Evolutionary conservation across 2,113 vertebrate genomes (phyloP).

Genomic region (Notarius lentiginosus): DNA sequence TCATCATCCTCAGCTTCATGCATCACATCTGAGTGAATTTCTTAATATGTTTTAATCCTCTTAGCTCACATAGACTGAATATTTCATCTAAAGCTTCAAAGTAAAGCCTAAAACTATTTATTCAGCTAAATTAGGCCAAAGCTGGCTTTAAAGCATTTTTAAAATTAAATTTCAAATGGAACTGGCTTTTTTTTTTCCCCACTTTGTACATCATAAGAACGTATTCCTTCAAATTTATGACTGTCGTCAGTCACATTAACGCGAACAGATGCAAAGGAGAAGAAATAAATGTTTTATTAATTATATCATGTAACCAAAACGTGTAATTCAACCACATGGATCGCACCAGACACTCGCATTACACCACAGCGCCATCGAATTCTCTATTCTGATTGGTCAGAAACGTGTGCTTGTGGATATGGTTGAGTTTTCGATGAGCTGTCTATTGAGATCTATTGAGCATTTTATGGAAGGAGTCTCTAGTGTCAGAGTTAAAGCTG

Average conservation of each 20-base stretch:
- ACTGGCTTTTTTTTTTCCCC: neutral
- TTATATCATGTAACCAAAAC: neutral
- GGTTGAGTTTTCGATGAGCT: neutral
- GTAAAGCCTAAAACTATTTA: neutral
- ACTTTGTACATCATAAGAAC: neutral
- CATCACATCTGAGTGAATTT: neutral
- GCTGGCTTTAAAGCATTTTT: neutral
- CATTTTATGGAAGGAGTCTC: neutral
- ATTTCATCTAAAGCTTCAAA: neutral
- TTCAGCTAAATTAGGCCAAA: neutral
- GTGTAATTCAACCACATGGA: neutral
- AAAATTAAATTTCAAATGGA: neutral
- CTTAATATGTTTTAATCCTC: neutral
- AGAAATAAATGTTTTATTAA: neutral
- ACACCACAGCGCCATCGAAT: neutral
- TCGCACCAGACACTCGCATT: neutral
- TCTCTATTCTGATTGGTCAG: neutral
- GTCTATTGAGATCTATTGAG: neutral
- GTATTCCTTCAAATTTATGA: neutral
- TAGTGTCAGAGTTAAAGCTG: neutral
- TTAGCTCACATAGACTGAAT: neutral
- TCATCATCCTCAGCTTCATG: neutral
- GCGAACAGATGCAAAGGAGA: neutral
- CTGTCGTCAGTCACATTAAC: neutral
- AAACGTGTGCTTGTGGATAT: neutral